Conservation (phyloP, 2,888 invertebrate genomes). For the Chironomus tentans region DNA sequence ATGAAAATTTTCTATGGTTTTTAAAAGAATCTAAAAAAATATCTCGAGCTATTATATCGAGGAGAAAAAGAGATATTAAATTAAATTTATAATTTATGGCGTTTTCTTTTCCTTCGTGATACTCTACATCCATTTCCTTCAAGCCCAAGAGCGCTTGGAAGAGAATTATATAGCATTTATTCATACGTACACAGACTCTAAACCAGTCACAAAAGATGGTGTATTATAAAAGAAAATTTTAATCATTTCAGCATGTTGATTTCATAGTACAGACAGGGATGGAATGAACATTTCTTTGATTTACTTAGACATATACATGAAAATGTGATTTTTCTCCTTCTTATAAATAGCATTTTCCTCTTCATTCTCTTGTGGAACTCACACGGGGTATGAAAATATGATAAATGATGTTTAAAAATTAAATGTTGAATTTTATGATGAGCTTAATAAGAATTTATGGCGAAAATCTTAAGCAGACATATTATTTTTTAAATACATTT, state of each 20-base stretch:
- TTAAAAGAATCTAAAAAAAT: neutral
- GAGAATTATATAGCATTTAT: neutral
- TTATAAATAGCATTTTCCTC: too few relatives aligned
- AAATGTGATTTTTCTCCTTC: neutral
- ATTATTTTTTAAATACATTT: too few relatives aligned
- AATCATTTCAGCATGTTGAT: constrained; percentile 17
- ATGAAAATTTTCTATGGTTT: too few relatives aligned
- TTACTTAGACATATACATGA: neutral
- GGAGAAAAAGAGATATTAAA: constrained; percentile 7
- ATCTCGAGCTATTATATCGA: neutral
- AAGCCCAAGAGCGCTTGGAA: neutral
- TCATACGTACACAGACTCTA: neutral
- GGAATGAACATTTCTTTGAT: neutral
- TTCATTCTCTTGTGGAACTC: neutral
- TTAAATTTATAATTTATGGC: constrained; percentile 25
- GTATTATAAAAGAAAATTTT: neutral
- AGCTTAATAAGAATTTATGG: too few relatives aligned
- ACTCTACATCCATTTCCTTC: neutral
- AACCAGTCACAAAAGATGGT: neutral
- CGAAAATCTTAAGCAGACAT: too few relatives aligned
- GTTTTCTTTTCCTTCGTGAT: neutral
- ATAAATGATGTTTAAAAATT: too few relatives aligned
- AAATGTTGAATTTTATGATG: too few relatives aligned
- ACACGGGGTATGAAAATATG: too few relatives aligned
- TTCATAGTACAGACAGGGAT: neutral